Conservation (phyloP, 2,888 invertebrate species). For the Molanna angustata region DNA sequence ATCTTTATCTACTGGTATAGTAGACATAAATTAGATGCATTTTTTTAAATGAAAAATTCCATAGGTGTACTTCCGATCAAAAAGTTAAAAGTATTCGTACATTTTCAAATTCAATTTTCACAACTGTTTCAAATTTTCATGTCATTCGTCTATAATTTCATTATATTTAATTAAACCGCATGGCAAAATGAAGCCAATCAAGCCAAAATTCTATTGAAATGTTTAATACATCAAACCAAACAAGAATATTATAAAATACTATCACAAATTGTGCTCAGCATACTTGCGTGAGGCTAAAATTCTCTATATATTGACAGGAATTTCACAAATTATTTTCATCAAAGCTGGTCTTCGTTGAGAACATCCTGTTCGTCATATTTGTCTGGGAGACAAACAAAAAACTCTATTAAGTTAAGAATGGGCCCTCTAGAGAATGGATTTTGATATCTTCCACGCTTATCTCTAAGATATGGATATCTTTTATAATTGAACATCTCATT, state of each 20-base stretch:
- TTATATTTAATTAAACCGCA: too few species aligned
- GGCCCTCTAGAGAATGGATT: slow-evolving; percentile 92
- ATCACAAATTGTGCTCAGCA: slow-evolving; percentile 17
- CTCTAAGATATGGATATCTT: slow-evolving; percentile 84
- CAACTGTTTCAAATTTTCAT: too few species aligned
- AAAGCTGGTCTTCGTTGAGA: slow-evolving; percentile 62
- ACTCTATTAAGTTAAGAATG: slow-evolving; percentile 82
- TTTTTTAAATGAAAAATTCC: too few species aligned
- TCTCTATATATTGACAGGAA: background rate
- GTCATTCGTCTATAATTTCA: too few species aligned
- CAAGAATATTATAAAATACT: background rate
- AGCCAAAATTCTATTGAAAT: too few species aligned
- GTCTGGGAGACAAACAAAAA: slow-evolving; percentile 83
- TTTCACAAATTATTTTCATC: slow-evolving; percentile 35
- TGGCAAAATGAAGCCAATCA: too few species aligned
- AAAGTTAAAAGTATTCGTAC: too few species aligned
- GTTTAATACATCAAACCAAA: too few species aligned
- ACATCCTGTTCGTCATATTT: slow-evolving; percentile 73
- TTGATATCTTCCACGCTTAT: slow-evolving; percentile 83
- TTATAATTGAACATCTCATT: slow-evolving; percentile 95
- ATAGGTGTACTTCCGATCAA: too few species aligned
- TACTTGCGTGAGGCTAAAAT: background rate
- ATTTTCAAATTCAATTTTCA: too few species aligned
- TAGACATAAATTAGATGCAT: too few species aligned
- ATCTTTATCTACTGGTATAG: too few species aligned